Evolutionary conservation across 2,113 vertebrate species (phyloP), one percentile per base, ranked within the genome.

Genomic region (Athene noctua): DNA sequence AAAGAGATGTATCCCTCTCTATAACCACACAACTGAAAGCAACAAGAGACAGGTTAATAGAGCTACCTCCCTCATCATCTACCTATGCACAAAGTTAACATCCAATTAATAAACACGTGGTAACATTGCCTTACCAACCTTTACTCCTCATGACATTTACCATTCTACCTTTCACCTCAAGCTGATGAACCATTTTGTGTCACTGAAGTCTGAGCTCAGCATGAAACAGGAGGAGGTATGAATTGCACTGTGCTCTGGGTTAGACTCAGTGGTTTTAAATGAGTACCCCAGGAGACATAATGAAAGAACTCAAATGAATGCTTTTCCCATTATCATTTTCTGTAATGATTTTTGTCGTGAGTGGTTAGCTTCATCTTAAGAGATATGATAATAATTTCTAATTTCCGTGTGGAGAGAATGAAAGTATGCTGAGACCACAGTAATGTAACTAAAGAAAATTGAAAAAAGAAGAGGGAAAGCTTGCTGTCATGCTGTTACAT

Each of bases 221-320:
- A 67, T 17, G 67, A 77, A 92, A 38, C 0, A 0, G 40, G 32
- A 81, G 15, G 25, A 83, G 49, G 44, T 61, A 71, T 2, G 3
- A 91, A 89, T 34, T 84, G 49, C 46, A 61, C 11, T 46, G 14
- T 72, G 29, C 20, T 91, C 72, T 81, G 44, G 7, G 10, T 75
- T 87, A 79, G 68, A 73, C 49, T 81, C 77, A 26, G 57, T 72
- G 52, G 52, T 96, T 96, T 93, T 92, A 92, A 93, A 94, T 73
- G 44, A 82, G 46, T 75, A 67, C 61, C 82, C 77, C 52, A 89
- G 80, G 72, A 92, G 62, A 94, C 61, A 65, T 38, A 65, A 87
- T 82, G 62, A 92, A 92, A 91, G 59, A 94, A 94, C 27, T 87
- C 58, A 65, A 85, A 87, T 67, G 29, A 90, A 70, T 75, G 23